Conservation (phyloP, 2,797 vertebrate species). For the Microctenopoma stevenorrisi region DNA sequence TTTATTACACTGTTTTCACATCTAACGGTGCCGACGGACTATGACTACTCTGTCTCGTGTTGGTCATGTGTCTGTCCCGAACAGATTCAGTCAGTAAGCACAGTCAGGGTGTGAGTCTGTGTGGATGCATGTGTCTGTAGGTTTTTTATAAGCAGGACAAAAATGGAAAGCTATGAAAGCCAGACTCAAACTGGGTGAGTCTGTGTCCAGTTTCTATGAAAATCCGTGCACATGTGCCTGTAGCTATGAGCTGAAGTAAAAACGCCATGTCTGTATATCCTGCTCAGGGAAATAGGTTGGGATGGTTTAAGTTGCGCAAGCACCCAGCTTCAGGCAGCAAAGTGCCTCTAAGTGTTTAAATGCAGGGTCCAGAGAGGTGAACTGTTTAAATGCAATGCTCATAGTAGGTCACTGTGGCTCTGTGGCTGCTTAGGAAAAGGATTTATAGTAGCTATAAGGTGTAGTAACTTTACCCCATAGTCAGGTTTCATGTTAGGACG, state of each 20-base stretch:
- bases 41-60: not conserved
- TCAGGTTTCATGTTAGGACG: not conserved
- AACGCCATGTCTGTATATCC: conserved; percentile 28
- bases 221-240: not conserved
- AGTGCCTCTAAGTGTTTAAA: conserved; percentile 66
- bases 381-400: conserved; percentile 39
- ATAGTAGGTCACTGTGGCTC: conserved; percentile 43
- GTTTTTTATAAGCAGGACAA: not conserved
- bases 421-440: conserved; percentile 27
- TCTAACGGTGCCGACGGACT: conserved; percentile 1
- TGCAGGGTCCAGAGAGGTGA: conserved; percentile 58
- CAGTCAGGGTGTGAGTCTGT: not conserved
- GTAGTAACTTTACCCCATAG: not conserved
- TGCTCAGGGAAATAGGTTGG: conserved; percentile 53
- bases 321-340: conserved; percentile 57
- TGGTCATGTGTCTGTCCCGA: conserved; percentile 10
- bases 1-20: conserved; percentile 19
- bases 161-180: not conserved
- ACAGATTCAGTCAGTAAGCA: conserved; percentile 1
- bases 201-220: conserved; percentile 2
- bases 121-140: not conserved
- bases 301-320: conserved; percentile 33
- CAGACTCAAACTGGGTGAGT: not conserved
- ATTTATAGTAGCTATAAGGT: conserved; percentile 4
- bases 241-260: conserved; percentile 2